Evolutionary conservation across 2,888 invertebrate species (phyloP).

Genomic region (Cantharis flavilabris): DNA sequence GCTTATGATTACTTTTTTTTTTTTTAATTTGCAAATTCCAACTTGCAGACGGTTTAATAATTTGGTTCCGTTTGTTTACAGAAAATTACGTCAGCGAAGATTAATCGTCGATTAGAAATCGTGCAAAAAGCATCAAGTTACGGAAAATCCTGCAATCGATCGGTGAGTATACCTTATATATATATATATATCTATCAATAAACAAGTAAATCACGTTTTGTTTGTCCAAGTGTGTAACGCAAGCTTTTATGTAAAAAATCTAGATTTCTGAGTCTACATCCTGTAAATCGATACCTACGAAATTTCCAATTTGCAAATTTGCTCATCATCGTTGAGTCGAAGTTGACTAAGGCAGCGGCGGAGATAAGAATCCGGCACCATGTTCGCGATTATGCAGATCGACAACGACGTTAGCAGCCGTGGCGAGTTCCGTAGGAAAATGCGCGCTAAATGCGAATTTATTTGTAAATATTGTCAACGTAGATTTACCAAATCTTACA

Average conservation of each 20-base stretch:
- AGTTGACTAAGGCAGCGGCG: slow-evolving; percentile 27
- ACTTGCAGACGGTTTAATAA: background rate
- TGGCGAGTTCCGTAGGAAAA: slow-evolving; percentile 85
- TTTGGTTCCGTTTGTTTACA: background rate
- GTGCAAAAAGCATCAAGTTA: background rate
- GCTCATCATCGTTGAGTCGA: slow-evolving; percentile 24
- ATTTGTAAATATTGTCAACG: slow-evolving; percentile 98
- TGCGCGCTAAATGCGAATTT: slow-evolving; percentile 95
- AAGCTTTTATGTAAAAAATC: background rate
- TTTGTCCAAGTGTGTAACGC: background rate
- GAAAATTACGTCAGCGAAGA: background rate
- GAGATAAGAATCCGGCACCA: slow-evolving; percentile 58
- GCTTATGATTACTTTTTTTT: background rate
- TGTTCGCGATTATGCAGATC: slow-evolving; percentile 90
- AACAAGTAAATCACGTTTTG: background rate
- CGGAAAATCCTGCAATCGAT: background rate
- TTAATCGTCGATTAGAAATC: background rate
- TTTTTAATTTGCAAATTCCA: too few species aligned
- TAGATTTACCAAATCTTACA: slow-evolving; percentile 97
- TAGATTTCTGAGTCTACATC: background rate
- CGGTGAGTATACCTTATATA: background rate
- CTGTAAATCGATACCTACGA: slow-evolving; percentile 5
- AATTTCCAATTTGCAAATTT: slow-evolving; percentile 25
- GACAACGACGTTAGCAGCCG: slow-evolving; percentile 84
- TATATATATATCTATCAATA: background rate